A percentile compares a stretch with the other conserved stretches of the same genome.
These are phyloP conservation scores for Physeter macrocephalus DNA, from an alignment of 2,113 vertebrate genomes.

Conservation along the genomic window DNA sequence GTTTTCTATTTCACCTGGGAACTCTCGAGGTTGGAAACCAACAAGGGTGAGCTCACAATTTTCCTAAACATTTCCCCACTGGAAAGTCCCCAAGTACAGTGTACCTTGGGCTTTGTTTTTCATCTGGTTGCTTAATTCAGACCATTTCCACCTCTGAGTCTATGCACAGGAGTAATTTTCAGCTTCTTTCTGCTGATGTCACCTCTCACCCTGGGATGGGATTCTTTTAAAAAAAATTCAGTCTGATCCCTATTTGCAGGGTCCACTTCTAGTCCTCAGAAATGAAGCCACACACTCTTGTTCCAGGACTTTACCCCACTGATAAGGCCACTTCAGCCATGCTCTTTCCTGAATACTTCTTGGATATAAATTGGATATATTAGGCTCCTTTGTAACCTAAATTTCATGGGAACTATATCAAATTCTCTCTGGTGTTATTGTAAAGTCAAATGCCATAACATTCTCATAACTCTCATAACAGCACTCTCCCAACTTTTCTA, in stretches of 20 bases:
- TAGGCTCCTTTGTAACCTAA: neutral
- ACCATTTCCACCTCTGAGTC: neutral
- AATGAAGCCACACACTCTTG: neutral
- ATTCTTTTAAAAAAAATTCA: neutral
- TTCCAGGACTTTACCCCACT: rapidly evolving
- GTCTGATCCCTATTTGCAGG: neutral
- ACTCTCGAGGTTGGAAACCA: neutral
- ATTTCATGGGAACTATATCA: neutral
- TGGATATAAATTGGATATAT: neutral
- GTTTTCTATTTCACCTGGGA: neutral
- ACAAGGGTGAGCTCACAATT: neutral
- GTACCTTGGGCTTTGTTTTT: neutral
- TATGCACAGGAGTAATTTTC: neutral
- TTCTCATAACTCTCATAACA: neutral
- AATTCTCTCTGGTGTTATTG: neutral
- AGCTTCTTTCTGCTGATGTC: neutral
- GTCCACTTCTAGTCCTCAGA: neutral
- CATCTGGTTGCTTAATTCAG: neutral
- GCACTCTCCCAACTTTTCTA: neutral
- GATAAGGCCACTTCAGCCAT: neutral
- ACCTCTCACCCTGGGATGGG: neutral
- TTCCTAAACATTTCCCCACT: neutral
- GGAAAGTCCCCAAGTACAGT: neutral
- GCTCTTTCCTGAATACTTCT: too few species aligned
- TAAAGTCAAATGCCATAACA: neutral